These are phyloP conservation scores for Arvicanthis niloticus DNA, from an alignment of 2,113 vertebrate genomes.

Conservation along the genomic window DNA sequence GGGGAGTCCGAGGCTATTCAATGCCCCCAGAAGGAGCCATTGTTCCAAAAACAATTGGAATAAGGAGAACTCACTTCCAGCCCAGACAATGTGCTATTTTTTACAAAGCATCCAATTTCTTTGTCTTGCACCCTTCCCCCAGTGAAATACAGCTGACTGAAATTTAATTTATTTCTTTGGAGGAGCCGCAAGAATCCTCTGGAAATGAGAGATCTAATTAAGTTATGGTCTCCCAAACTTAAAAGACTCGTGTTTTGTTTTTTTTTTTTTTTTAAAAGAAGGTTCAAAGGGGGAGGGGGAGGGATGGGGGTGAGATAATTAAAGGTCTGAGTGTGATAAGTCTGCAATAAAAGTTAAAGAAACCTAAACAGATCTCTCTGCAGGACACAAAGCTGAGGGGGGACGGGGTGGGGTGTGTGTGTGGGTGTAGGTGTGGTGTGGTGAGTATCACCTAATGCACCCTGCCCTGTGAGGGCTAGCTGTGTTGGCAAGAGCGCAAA, in stretches of 20 bases:
- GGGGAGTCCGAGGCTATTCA: conserved; percentile 8
- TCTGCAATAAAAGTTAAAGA: not conserved
- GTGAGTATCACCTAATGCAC: not conserved
- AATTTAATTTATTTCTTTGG: conserved; percentile 70
- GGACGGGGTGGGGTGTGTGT: too few species aligned
- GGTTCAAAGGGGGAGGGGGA: not conserved
- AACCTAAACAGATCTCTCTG: conserved; percentile 17
- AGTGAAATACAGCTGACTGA: conserved; percentile 38
- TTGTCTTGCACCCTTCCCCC: not conserved
- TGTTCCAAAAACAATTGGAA: conserved; percentile 62
- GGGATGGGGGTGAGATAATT: not conserved
- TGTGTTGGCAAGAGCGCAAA: not conserved
- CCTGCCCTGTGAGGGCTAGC: not conserved
- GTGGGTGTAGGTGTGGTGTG: too few species aligned
- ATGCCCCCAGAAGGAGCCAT: not conserved
- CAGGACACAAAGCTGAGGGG: not conserved
- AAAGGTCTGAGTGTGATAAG: conserved; percentile 35
- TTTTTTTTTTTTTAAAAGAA: not conserved
- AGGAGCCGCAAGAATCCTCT: conserved; percentile 9
- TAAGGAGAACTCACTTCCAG: conserved; percentile 46
- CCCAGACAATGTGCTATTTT: conserved; percentile 61
- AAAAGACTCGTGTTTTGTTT: not conserved
- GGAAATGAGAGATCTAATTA: conserved; percentile 70
- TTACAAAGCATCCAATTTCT: conserved; percentile 60
- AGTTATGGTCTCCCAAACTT: conserved; percentile 40